Base-by-base conservation (phyloP, 2,888 invertebrate genomes). In the Sussaba pulchella region DNA sequence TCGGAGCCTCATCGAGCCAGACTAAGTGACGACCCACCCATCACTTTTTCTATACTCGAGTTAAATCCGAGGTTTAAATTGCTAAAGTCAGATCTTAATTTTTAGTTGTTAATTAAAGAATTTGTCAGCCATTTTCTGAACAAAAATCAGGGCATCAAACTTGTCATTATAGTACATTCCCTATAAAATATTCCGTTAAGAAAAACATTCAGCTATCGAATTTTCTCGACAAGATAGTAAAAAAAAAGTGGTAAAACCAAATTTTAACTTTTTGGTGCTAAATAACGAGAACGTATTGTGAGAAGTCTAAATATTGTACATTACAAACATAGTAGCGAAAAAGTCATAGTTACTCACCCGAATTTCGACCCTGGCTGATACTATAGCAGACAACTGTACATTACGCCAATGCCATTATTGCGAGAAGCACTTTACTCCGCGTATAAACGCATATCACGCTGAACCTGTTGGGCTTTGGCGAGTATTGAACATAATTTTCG, bases 401-500 rank as follows among this genome's bases (percentile, higher is more conserved):
- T 66, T 21, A 36, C 21, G n/a, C 14, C 36, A 54, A 45, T n/a
- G 45, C 41, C 50, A 76, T 76, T 70, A 77, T 31, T 24, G 52
- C 17, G 45, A 17, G 26, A 63, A n/a, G 63, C 39, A 52, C 45
- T 77, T 64, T 31, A 21, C 19, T n/a, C 47, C 50, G 41, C 43
- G 50, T 78, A 59, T 66, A 39, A 61, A n/a, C 19, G 26, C 39
- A 39, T 72, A 47, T 66, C 66, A 72, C 59, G 21, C 24, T n/a
- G 31, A 47, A 17, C 43, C 66, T 67, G 61, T 57, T 39, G 19
- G 52, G n/a, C 52, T 57, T 14, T 17, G 31, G 21, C 52, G 39
- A 66, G 57, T 70, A 79, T 59, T 47, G 45, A 70, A 64, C 75
- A 79, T 79, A 59, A 79, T 71, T 75, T 73, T 57, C 61, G 54